phyloP scores from a whole-genome alignment of 2,797 vertebrate genomes.

The Coreius guichenoti region DNA sequence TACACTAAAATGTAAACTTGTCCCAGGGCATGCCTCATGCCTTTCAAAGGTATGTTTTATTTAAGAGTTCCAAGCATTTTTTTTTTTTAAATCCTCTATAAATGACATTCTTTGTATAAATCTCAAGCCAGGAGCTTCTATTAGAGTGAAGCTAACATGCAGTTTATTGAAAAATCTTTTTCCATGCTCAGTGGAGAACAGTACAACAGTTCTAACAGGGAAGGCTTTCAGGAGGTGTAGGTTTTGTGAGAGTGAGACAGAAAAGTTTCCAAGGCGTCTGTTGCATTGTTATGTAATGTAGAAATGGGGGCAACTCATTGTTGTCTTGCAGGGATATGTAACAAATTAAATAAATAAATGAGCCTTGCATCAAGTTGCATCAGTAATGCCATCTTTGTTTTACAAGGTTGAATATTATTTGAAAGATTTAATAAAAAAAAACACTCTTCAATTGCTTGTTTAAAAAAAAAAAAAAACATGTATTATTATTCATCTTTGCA shows the following conservation, averaged over 20 bases:
- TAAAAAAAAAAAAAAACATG: not conserved
- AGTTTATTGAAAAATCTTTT: constrained; percentile 3
- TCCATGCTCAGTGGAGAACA: constrained; percentile 17
- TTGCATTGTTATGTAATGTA: constrained; percentile 59
- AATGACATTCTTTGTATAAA: constrained; percentile 40
- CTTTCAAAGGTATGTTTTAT: constrained; percentile 6
- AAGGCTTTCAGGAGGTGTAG: constrained; percentile 27
- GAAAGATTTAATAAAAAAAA: not conserved
- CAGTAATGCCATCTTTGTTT: not conserved
- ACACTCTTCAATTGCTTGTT: not conserved
- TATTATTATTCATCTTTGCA: not conserved
- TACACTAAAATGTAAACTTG: constrained; percentile 10
- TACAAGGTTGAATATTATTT: not conserved
- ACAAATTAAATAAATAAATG: not conserved
- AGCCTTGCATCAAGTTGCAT: constrained; percentile 13
- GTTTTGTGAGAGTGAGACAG: constrained; percentile 45
- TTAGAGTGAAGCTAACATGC: constrained; percentile 32
- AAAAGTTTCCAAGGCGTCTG: constrained; percentile 59
- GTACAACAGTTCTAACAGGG: constrained; percentile 36
- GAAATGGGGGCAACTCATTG: constrained; percentile 43
- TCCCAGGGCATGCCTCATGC: constrained; percentile 9
- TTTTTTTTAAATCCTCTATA: constrained; percentile 23
- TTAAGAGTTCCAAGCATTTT: constrained; percentile 8
- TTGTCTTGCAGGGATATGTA: constrained; percentile 21
- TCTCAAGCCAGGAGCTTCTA: constrained; percentile 12